phyloP scores from a whole-genome alignment of 2,888 invertebrate genomes.

The Asteroscopus sphinx region DNA sequence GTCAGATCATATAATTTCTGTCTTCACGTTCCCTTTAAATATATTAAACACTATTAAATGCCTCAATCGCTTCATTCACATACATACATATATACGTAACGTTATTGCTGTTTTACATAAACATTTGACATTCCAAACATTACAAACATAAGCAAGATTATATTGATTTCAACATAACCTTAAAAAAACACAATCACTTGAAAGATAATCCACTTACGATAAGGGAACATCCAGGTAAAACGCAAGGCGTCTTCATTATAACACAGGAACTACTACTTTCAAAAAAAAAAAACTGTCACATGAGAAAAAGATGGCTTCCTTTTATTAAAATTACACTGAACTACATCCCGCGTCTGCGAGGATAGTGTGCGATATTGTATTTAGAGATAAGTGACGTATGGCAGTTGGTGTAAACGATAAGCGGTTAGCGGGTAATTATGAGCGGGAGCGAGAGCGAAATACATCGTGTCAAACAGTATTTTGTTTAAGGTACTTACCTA shows the following conservation, averaged over 20 bases:
- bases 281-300: slow-evolving; percentile 25
- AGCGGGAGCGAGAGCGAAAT: slow-evolving; percentile 23
- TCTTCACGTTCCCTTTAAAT: too few species aligned
- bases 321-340: slow-evolving; percentile 60
- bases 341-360: slow-evolving; percentile 54
- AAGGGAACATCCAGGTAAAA: slow-evolving; percentile 76
- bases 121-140: background rate
- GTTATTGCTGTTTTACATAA: background rate
- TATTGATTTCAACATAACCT: slow-evolving; percentile 10
- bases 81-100: background rate
- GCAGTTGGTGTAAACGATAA: slow-evolving; percentile 50
- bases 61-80: background rate
- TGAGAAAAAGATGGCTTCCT: slow-evolving; percentile 48
- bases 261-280: slow-evolving; percentile 17
- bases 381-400: slow-evolving; percentile 71
- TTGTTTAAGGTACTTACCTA: too few species aligned
- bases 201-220: slow-evolving; percentile 71
- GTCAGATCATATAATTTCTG: too few species aligned
- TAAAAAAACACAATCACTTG: slow-evolving; percentile 13
- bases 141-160: background rate
- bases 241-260: slow-evolving; percentile 76
- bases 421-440: slow-evolving; percentile 28
- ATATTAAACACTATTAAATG: too few species aligned
- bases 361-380: slow-evolving; percentile 60
- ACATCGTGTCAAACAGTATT: too few species aligned